Conservation (phyloP, 2,797 vertebrate species). For the Manis javanica region DNA sequence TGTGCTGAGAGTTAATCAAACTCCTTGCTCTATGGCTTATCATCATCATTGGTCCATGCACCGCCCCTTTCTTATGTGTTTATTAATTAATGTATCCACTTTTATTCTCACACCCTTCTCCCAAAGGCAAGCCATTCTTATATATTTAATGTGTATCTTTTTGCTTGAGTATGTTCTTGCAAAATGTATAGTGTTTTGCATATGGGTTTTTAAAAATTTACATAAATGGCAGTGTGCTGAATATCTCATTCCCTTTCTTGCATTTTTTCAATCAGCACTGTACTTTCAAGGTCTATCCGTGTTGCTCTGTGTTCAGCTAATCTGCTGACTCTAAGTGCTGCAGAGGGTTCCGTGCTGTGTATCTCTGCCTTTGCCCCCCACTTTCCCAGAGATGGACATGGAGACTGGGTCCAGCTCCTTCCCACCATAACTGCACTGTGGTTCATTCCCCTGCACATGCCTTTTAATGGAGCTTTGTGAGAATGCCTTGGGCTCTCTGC, state of each 20-base stretch:
- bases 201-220: conserved; percentile 42
- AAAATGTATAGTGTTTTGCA: conserved; percentile 35
- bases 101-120: background rate
- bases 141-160: conserved; percentile 27
- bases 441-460: background rate
- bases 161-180: conserved; percentile 47
- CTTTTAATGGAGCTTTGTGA: background rate
- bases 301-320: background rate
- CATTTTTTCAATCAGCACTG: background rate
- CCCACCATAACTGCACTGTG: background rate
- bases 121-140: background rate
- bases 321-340: background rate
- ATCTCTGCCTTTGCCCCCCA: background rate
- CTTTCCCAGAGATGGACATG: background rate
- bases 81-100: background rate
- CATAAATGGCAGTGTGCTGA: background rate
- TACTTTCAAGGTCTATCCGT: background rate
- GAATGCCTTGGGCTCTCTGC: background rate
- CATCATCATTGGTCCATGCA: background rate
- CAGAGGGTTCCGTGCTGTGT: background rate
- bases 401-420: background rate
- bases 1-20: background rate
- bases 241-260: background rate
- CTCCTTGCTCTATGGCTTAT: background rate
- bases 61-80: background rate